Percentiles rank a stretch among this genome's conserved stretches.
These are phyloP conservation scores for Melitaea cinxia DNA, from an alignment of 1,140 invertebrate genomes.

Conservation along the genomic window DNA sequence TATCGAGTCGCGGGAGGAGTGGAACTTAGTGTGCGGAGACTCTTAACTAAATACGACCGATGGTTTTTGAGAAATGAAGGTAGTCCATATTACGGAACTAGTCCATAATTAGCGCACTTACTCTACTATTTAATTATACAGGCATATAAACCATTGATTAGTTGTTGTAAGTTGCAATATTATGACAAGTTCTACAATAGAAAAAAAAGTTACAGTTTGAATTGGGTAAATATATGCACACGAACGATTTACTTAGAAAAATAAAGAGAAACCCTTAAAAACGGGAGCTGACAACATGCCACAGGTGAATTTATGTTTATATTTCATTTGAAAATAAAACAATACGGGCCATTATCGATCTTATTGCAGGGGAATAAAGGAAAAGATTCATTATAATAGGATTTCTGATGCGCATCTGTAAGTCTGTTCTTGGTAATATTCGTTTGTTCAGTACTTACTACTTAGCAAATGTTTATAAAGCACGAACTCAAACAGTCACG, in stretches of 20 bases:
- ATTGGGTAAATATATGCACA: conserved; percentile 33
- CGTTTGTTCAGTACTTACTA: conserved; percentile 54
- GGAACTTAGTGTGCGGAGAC: conserved; percentile 18
- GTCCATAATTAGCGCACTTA: conserved; percentile 38
- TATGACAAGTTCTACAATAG: not conserved
- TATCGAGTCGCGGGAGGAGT: conserved; percentile 19
- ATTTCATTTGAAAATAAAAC: conserved; percentile 3
- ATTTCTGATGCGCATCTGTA: conserved; percentile 25
- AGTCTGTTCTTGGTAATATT: conserved; percentile 44
- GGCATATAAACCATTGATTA: no score
- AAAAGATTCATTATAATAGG: not conserved
- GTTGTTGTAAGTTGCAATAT: conserved; percentile 8
- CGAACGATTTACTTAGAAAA: conserved; percentile 57
- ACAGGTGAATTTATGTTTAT: conserved; percentile 43
- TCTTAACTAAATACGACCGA: conserved; percentile 27
- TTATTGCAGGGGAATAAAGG: conserved; percentile 15
- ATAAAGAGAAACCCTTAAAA: conserved; percentile 53
- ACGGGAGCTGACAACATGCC: conserved; percentile 61
- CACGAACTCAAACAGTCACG: conserved; percentile 51
- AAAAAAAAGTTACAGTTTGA: conserved; percentile 33
- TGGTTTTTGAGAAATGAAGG: conserved; percentile 35
- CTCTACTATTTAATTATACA: no score
- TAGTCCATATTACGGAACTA: conserved; percentile 36
- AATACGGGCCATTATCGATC: conserved; percentile 14
- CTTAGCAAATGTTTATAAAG: conserved; percentile 62